Percentiles rank a stretch among this genome's conserved stretches.
These are phyloP conservation scores for Mellivora capensis DNA, from an alignment of 2,113 vertebrate genomes.

Conservation along the genomic window DNA sequence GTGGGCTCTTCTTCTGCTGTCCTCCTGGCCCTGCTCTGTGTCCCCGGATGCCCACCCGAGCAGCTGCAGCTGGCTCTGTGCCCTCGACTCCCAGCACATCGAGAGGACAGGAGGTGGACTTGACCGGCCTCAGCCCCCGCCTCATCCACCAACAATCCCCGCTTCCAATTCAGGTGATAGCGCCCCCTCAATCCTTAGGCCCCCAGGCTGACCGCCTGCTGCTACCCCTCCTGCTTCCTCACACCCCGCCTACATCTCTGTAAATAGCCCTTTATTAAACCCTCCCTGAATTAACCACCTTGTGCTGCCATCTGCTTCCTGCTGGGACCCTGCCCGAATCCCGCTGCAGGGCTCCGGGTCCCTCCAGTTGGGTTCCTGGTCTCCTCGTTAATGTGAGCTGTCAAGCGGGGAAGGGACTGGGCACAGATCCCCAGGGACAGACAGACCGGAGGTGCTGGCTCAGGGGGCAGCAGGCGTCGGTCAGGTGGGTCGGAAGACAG, in stretches of 20 bases:
- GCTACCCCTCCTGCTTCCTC: neutral
- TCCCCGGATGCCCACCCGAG: neutral
- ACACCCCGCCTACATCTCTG: neutral
- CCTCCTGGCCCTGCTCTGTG: neutral
- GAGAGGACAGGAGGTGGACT: accelerated
- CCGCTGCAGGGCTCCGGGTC: neutral
- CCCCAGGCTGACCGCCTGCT: neutral
- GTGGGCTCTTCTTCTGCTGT: neutral
- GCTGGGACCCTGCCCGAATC: slow-evolving; percentile 1
- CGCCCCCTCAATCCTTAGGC: neutral
- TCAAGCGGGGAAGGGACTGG: no score
- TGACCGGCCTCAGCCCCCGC: accelerated
- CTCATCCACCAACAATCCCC: accelerated
- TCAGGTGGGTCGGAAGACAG: neutral
- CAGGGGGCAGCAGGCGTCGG: accelerated
- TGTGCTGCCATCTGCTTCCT: slow-evolving; percentile 2
- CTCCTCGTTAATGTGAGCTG: neutral
- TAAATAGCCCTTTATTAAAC: slow-evolving; percentile 14
- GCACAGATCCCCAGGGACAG: neutral
- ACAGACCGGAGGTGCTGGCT: accelerated
- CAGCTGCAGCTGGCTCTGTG: neutral
- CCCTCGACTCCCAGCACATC: neutral
- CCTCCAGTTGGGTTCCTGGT: accelerated
- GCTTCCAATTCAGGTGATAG: neutral
- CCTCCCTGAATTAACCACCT: neutral